Evolutionary conservation across 2,888 invertebrate species (phyloP), one percentile per base, ranked within the genome.

Genomic region (Epinotia demarniana): DNA sequence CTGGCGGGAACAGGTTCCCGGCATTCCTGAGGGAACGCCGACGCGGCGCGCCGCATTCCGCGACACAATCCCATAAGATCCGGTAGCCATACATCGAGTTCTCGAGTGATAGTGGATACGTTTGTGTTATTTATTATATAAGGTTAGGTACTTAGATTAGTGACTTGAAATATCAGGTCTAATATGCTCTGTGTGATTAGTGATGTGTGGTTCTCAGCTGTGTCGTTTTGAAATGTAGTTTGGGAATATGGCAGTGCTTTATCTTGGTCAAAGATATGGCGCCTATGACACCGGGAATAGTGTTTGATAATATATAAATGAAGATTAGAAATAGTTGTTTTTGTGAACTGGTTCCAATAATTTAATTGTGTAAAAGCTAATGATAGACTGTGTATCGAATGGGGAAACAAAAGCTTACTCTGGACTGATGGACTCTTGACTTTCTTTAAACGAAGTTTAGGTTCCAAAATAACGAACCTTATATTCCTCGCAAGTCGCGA

Each of bases 21-120:
- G 81, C 91, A 92, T 92, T 92, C 92, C 91, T 89, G 85, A 90
- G 91, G 92, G 91, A 91, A 91, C 86, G 91, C 89, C 88, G 86
- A 83, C 83, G 81, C 80, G 46, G 75, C n/a, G 2, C n/a, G 75
- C 79, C 82, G 85, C 84, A 79, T 78, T 80, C 80, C 81, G 80
- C 81, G 79, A 82, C 83, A 85, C 81, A 82, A 81, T 78, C 81
- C 79, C 84, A 85, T 86, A 85, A 85, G 61, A 9, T 39, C 39
- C 39, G 39, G 13, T 49, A 49, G 16, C 49, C 16, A 16, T 49
- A 13, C 49, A 13, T 49, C 61, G 27, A n/a, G 33, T 23, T 13
- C 6, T 55, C 55, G 27, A 39, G 39, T 39, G 39, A n/a, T 19
- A 58, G 58, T 27, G 23, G 12, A 27, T 49, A 4, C 13, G 49